phyloP scores from a whole-genome alignment of 2,888 invertebrate genomes.

The Pheosia gnoma region DNA sequence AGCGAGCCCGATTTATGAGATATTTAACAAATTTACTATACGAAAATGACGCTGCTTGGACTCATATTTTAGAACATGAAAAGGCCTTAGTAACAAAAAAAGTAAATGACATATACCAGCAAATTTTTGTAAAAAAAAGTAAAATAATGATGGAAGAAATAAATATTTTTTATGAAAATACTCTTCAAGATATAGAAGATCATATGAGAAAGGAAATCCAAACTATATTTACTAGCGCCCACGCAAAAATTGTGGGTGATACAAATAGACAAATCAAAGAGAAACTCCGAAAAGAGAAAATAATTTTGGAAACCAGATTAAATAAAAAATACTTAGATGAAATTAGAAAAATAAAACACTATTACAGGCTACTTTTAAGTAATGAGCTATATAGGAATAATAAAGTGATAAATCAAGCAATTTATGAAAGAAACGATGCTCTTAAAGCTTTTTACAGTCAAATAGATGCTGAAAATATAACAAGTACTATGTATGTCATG shows the following conservation, averaged over 20 bases:
- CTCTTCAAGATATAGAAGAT: slow-evolving; percentile 66
- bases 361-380: slow-evolving; percentile 64
- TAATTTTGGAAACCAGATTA: slow-evolving; percentile 49
- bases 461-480: slow-evolving; percentile 63
- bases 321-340: slow-evolving; percentile 55
- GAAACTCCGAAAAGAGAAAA: slow-evolving; percentile 59
- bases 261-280: slow-evolving; percentile 62
- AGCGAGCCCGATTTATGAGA: slow-evolving; percentile 52
- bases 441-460: slow-evolving; percentile 63
- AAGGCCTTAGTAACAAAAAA: slow-evolving; percentile 50
- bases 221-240: slow-evolving; percentile 47
- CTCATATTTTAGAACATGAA: slow-evolving; percentile 59
- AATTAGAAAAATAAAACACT: slow-evolving; percentile 60
- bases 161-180: slow-evolving; percentile 60
- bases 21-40: slow-evolving; percentile 47
- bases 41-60: slow-evolving; percentile 70
- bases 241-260: slow-evolving; percentile 58
- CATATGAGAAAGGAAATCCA: slow-evolving; percentile 60
- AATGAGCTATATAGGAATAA: slow-evolving; percentile 59
- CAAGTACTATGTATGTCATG: slow-evolving; percentile 74
- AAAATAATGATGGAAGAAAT: slow-evolving; percentile 63
- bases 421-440: slow-evolving; percentile 66
- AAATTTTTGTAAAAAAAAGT: slow-evolving; percentile 62
- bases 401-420: slow-evolving; percentile 54
- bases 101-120: slow-evolving; percentile 54